Evolutionary conservation across 2,888 invertebrate species (phyloP), one percentile per base, ranked within the genome.

Genomic region (Melieria crassipennis): DNA sequence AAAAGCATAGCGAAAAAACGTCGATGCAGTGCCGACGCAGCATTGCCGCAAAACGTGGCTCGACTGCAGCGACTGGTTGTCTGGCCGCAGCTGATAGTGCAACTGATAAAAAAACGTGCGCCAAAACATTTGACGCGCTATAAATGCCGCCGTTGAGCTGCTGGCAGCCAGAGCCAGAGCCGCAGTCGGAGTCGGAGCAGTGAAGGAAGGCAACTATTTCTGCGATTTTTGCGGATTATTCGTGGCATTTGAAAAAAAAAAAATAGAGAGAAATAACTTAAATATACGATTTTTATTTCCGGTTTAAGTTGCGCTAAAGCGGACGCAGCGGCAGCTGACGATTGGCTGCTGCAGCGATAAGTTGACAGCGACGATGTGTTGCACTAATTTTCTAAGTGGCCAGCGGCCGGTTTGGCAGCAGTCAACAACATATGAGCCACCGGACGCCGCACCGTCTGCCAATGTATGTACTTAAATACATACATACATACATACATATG

Each of bases 171-270:
- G 6, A 52, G 11, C 13, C 13, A n/a, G 6, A 52, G n/a, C n/a
- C 13, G 6, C 52, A 52, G 30, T 30, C 30, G 30, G 3, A 13
- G 52, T 52, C 52, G 52, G 13, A 52, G 11, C n/a, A 52, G 52
- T 52, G 11, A 13, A 52, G 13, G n/a, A 52, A 52, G 58, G n/a
- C 30, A 16, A 42, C 57, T 11, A 42, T 42, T 61, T 45, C 9
- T 4, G 45, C 30, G 11, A 61, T 30, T 30, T 48, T 46, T 43
- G 7, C 63, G 16, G 7, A n/a, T 63, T 16, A 63, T 63, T 63
- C 48, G 7, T n/a, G 48, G 50, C 63, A 63, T 63, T 63, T 61
- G 61, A 45, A 11, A 61, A 61, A 61, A 61, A 6, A 45, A 1
- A 30, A 30, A 30, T 30, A 30, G 3, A 30, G 30, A 30, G 30